These are phyloP conservation scores for Odontamblyopus rebecca DNA, from an alignment of 2,797 vertebrate species.

Conservation along the genomic window DNA sequence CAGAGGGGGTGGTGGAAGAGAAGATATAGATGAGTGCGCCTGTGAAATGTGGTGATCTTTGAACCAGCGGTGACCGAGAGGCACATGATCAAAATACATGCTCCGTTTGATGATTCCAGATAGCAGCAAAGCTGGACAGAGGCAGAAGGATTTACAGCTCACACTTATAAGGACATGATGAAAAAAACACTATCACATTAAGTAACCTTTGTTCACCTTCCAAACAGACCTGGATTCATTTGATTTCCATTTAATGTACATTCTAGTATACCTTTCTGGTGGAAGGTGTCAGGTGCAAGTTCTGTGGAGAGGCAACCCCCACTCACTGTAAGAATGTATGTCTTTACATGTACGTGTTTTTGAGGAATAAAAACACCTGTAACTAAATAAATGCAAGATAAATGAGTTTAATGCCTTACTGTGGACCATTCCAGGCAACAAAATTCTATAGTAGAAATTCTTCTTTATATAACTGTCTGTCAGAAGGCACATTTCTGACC, in stretches of 20 bases:
- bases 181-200: slow-evolving; percentile 55
- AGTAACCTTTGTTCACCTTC: slow-evolving; percentile 44
- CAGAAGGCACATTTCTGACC: no score
- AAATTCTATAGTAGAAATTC: no score
- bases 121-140: slow-evolving; percentile 45
- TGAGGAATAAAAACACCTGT: no score
- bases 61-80: slow-evolving; percentile 47
- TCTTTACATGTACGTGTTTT: no score
- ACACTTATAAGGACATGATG: slow-evolving; percentile 57
- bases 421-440: no score
- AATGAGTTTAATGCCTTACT: no score
- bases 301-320: no score
- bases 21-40: slow-evolving; percentile 61
- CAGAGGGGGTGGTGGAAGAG: slow-evolving; percentile 33
- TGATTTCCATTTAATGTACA: slow-evolving; percentile 36
- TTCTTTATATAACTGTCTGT: no score
- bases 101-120: slow-evolving; percentile 55
- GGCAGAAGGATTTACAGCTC: slow-evolving; percentile 42
- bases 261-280: no score
- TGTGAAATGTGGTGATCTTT: slow-evolving; percentile 56
- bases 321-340: no score
- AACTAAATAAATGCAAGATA: no score
- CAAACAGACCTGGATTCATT: slow-evolving; percentile 28
- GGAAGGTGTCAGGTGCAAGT: no score
- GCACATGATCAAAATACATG: slow-evolving; percentile 59